Evolutionary conservation across 2,797 vertebrate species (phyloP), one percentile per base, ranked within the genome.

Genomic region (Neomorphus geoffroyi): DNA sequence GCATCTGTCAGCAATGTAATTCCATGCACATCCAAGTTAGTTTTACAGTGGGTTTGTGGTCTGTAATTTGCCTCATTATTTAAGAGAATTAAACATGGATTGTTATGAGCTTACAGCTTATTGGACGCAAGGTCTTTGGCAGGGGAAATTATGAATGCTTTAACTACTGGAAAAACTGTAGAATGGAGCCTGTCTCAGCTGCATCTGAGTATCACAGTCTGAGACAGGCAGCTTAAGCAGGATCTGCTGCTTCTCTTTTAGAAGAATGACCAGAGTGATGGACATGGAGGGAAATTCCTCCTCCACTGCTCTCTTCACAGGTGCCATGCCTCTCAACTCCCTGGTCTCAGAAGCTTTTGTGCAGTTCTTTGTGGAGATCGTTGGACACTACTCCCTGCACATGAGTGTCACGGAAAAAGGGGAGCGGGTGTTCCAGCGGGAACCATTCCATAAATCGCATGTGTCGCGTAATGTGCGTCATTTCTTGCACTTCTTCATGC

Each of bases 401-500:
- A 99, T 99, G 98, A 96, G 92, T 0, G 97, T 98, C 18, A 98
- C 98, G 7, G 98, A 97, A 9, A 97, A 96, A 23, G 98, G 98
- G 11, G 96, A 97, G 93, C 97, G 98, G 14, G 98, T 98, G 69
- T 98, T 99, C 71, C 99, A 99, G 97, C 98, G 99, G 18, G 99
- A 99, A 13, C 98, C 94, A 18, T 99, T 99, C 97, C 98, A 98
- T 13, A 99, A 99, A 50, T 98, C 98, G 16, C 99, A 99, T 53
- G 98, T 98, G 6, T 99, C 99, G 5, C 98, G 98, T 5, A 98
- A 97, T 5, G 98, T 98, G 18, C 98, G 99, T 16, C 98, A 98
- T 90, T 99, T 99, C 96, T 98, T 99, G 95, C 99, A 99, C 95
- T 98, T 99, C 95, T 99, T 99, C 97, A 99, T 99, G 99, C 99